A percentile compares a stretch with the other conserved stretches of the same genome.
These are phyloP conservation scores for Machimus rusticus DNA, from an alignment of 2,888 invertebrate genomes.

Conservation along the genomic window DNA sequence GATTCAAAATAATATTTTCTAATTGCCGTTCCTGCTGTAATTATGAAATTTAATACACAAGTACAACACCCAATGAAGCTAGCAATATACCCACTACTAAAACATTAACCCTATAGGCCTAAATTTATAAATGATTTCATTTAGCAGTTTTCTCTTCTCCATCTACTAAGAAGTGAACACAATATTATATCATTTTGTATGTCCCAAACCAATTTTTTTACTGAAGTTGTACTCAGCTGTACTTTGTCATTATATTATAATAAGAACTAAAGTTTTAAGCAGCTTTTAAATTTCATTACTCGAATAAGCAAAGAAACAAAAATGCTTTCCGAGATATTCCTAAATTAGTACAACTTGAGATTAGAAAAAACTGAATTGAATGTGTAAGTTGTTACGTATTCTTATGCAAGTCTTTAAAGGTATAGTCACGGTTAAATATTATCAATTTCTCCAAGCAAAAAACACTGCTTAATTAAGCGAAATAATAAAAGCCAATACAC, in stretches of 20 bases:
- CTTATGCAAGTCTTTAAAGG: background rate
- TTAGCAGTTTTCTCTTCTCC: background rate
- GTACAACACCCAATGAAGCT: background rate
- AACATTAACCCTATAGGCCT: background rate
- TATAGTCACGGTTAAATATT: no score
- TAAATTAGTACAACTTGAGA: no score
- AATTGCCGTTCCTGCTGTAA: background rate
- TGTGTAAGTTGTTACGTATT: background rate
- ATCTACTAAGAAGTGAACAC: background rate
- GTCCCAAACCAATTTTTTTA: background rate
- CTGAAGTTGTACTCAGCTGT: background rate
- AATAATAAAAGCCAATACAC: background rate
- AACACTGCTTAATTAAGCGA: background rate
- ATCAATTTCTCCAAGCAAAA: background rate
- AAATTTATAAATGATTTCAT: background rate
- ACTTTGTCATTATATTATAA: background rate
- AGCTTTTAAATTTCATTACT: background rate
- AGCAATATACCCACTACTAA: background rate
- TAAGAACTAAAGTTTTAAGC: background rate
- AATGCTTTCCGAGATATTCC: background rate
- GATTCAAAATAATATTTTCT: background rate
- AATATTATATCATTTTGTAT: background rate
- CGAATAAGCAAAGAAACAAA: background rate
- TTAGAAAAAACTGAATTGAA: background rate
- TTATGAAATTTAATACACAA: background rate